Evolutionary conservation across 2,797 vertebrate genomes (phyloP).

Genomic region (Loriculus beryllinus): DNA sequence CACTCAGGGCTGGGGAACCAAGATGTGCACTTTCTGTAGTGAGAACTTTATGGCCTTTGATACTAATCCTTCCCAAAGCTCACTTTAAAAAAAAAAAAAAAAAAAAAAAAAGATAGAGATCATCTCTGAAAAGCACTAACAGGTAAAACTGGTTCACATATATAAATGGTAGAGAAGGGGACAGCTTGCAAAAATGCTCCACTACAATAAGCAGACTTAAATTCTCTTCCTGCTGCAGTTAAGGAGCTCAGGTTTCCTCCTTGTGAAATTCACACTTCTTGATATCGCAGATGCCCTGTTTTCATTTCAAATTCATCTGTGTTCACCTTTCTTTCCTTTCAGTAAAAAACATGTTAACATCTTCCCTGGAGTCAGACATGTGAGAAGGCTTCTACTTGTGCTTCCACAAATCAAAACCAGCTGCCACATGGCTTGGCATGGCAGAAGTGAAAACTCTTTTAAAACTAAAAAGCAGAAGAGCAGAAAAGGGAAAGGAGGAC

Average conservation of each 20-base stretch:
- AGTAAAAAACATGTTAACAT: slow-evolving; percentile 3
- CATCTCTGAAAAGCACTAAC: neutral
- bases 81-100: neutral
- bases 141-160: neutral
- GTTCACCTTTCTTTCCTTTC: neutral
- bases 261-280: slow-evolving; percentile 11
- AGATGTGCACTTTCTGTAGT: neutral
- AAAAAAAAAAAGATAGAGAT: neutral
- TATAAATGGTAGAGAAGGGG: neutral
- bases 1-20: neutral
- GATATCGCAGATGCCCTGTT: neutral
- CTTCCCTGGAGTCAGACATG: slow-evolving; percentile 6
- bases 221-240: neutral
- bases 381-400: neutral
- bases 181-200: neutral
- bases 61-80: neutral
- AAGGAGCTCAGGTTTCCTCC: neutral
- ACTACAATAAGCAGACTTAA: neutral
- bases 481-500: neutral
- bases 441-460: slow-evolving; percentile 4
- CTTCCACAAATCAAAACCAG: slow-evolving; percentile 34
- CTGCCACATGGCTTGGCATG: neutral
- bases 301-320: neutral
- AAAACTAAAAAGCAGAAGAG: slow-evolving; percentile 13
- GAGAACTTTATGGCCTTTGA: neutral